These are phyloP conservation scores for Mustela lutreola DNA, from an alignment of 2,113 vertebrate species.

Conservation along the genomic window DNA sequence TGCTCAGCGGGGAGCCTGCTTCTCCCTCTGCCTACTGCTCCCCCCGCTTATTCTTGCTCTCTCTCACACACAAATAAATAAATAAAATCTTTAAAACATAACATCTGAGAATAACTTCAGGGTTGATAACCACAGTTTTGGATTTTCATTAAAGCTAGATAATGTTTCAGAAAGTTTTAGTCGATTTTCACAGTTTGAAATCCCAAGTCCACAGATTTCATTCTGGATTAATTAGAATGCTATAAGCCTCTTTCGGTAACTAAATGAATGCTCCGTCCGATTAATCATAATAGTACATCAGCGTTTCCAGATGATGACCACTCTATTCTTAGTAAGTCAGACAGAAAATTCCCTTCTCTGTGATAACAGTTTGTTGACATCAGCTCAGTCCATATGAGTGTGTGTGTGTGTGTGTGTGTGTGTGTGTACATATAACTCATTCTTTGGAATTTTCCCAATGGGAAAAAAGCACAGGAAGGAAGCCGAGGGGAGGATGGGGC, in stretches of 20 bases:
- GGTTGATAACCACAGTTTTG: not conserved
- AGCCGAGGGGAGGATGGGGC: slow-evolving; percentile 89
- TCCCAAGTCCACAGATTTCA: not conserved
- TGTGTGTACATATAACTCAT: not conserved
- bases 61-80: not conserved
- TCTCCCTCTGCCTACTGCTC: not conserved
- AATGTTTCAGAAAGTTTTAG: not conserved
- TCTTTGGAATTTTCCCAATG: slow-evolving; percentile 85
- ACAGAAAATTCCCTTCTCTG: not conserved
- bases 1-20: too few species aligned
- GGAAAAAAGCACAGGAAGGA: slow-evolving; percentile 91
- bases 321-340: not conserved
- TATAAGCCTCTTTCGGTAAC: not conserved
- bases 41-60: not conserved
- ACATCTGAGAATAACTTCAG: slow-evolving; percentile 30
- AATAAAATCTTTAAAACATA: not conserved
- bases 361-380: slow-evolving; percentile 25
- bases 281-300: not conserved
- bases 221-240: not conserved
- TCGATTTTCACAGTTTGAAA: not conserved
- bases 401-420: slow-evolving; percentile 1
- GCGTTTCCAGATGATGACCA: not conserved
- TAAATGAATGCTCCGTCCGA: not conserved
- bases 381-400: not conserved
- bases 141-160: not conserved